Base-by-base conservation (phyloP, 2,797 vertebrate genomes). In the Heterohyrax brucei region DNA sequence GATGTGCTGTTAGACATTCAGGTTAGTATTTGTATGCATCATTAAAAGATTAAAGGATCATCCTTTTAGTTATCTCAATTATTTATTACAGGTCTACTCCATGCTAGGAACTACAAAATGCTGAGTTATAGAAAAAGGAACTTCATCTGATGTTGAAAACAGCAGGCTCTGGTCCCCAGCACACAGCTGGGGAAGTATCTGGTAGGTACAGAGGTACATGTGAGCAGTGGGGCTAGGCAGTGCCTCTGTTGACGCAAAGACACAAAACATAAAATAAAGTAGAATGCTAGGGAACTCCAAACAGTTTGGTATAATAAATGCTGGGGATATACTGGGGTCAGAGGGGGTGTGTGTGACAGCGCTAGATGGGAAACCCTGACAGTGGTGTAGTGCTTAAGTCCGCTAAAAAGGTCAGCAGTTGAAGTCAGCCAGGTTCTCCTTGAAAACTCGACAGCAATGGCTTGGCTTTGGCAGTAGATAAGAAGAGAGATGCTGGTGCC, bases 21-120 rank as follows among this genome's bases (percentile, higher is more conserved):
- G 50, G 50, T 79, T n/a, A 70, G 76, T 75, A 80, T n/a, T 96
- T 87, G 80, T 22, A 59, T 3, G 21, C 16, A 28, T 75, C 78
- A 85, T 66, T 93, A 82, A 87, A 93, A 94, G 83, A 80, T 59
- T 50, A 78, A 89, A 59, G 24, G 64, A 61, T 19, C 1, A 7
- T 44, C 39, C 30, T 91, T 95, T 89, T 19, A 28, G 62, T 81
- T 89, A 68, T 56, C 33, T 5, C 2, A 73, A 28, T n/a, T 86
- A 90, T 26, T 77, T 87, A 82, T 68, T 59, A 76, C 5, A 79
- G 75, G 80, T 64, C 28, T 77, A 30, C 50, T 18, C 10, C 10
- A n/a, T 10, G 24, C 68, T 62, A 92, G 70, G 53, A 7, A n/a
- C 24, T 82, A 28, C 13, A 53, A 33, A 44, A 56, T 18, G 14